phyloP scores from a whole-genome alignment of 1,140 invertebrate genomes.

The Drusus annulatus region DNA sequence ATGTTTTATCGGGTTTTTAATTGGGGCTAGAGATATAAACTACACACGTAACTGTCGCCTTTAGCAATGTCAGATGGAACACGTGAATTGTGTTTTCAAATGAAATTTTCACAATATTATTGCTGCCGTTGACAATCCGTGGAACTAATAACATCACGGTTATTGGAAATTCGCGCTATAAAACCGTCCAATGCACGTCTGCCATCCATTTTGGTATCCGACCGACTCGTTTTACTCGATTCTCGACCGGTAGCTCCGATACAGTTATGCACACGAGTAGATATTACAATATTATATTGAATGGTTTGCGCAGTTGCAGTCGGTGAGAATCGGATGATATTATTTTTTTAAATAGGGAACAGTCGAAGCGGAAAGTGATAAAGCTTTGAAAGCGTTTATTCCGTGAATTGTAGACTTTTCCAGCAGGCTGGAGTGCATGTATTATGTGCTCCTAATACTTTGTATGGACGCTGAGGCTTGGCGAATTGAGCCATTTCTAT shows the following conservation, averaged over 20 bases:
- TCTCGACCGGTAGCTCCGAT: neutral
- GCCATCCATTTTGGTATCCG: conserved; percentile 12
- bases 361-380: conserved; percentile 18
- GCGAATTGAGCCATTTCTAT: neutral
- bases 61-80: neutral
- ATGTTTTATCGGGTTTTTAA: no score
- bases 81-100: conserved; percentile 15
- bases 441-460: neutral
- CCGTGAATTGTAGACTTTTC: neutral
- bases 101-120: conserved; percentile 32
- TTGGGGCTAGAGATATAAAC: no score
- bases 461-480: neutral
- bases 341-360: conserved; percentile 17
- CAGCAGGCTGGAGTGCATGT: conserved; percentile 11
- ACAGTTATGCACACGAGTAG: neutral
- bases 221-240: neutral
- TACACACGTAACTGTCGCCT: neutral
- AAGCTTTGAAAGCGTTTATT: conserved; percentile 9
- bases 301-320: conserved; percentile 11
- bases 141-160: conserved; percentile 38
- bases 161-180: conserved; percentile 33
- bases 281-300: neutral
- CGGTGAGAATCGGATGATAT: neutral
- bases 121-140: conserved; percentile 23
- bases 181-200: conserved; percentile 35